Conservation (phyloP, 2,113 vertebrate species). For the Mustela nigripes region DNA sequence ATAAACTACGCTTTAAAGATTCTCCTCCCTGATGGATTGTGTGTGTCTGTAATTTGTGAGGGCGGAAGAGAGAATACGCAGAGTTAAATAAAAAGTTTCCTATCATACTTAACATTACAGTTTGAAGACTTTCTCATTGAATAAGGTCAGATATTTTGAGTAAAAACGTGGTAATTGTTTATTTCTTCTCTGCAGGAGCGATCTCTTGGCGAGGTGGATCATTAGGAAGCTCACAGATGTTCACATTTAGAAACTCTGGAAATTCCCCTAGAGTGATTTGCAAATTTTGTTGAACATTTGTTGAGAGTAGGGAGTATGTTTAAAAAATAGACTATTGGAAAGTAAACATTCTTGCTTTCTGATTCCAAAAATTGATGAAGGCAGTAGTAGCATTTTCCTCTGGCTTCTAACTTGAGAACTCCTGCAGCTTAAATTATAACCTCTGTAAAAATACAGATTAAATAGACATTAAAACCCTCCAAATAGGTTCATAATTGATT, state of each 20-base stretch:
- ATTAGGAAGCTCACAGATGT: slow-evolving; percentile 62
- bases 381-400: slow-evolving; percentile 39
- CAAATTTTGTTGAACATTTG: slow-evolving; percentile 36
- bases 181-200: slow-evolving; percentile 25
- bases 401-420: slow-evolving; percentile 14
- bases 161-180: slow-evolving; percentile 18
- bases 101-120: not conserved
- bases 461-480: not conserved
- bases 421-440: not conserved
- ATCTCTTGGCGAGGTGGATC: not conserved
- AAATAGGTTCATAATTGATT: not conserved
- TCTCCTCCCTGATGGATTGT: not conserved
- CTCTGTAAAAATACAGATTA: slow-evolving; percentile 11
- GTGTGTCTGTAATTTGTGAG: not conserved
- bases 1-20: not conserved
- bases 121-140: not conserved
- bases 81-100: not conserved
- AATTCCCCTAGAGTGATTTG: slow-evolving; percentile 50
- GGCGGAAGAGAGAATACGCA: not conserved
- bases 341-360: slow-evolving; percentile 18
- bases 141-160: slow-evolving; percentile 20
- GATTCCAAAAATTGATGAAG: slow-evolving; percentile 2
- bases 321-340: not conserved
- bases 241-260: slow-evolving; percentile 43
- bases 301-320: not conserved